These are phyloP conservation scores for Carpatolechia fugitivella DNA, from an alignment of 2,888 invertebrate genomes.

Conservation along the genomic window DNA sequence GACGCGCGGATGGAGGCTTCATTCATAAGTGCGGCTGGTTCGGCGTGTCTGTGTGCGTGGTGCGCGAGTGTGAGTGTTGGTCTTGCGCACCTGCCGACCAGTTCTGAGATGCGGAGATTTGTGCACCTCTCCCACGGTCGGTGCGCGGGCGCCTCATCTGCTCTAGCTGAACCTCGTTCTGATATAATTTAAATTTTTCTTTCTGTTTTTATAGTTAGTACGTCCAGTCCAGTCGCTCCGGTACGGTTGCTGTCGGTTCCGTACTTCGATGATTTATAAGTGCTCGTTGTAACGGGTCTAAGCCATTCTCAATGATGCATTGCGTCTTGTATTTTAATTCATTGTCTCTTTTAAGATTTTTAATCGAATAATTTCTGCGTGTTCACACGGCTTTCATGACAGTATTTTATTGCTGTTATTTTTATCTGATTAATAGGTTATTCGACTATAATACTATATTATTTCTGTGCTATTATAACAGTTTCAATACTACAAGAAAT, in stretches of 20 bases:
- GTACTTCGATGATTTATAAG: constrained; percentile 11
- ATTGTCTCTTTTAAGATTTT: constrained; percentile 4
- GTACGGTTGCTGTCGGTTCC: constrained; percentile 6
- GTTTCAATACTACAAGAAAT: no score
- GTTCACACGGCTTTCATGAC: neutral
- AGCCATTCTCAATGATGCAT: constrained; percentile 4
- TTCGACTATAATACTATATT: no score
- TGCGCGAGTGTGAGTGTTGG: constrained; percentile 35
- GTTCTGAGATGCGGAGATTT: constrained; percentile 79
- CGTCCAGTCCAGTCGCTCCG: neutral
- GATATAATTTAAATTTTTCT: constrained; percentile 67
- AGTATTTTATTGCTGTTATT: no score
- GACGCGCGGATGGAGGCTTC: constrained; percentile 49
- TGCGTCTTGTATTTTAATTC: constrained; percentile 1
- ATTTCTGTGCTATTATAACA: no score
- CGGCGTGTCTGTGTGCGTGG: constrained; percentile 40
- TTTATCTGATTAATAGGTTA: no score
- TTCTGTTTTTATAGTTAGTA: constrained; percentile 36
- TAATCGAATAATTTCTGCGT: neutral
- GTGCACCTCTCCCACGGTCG: constrained; percentile 79
- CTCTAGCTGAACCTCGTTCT: constrained; percentile 63
- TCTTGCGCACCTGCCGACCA: constrained; percentile 76
- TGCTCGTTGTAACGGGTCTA: constrained; percentile 3
- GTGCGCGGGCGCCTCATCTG: constrained; percentile 62
- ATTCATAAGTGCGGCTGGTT: constrained; percentile 73